phyloP scores from a whole-genome alignment of 2,113 vertebrate species.

The Abramis brama region DNA sequence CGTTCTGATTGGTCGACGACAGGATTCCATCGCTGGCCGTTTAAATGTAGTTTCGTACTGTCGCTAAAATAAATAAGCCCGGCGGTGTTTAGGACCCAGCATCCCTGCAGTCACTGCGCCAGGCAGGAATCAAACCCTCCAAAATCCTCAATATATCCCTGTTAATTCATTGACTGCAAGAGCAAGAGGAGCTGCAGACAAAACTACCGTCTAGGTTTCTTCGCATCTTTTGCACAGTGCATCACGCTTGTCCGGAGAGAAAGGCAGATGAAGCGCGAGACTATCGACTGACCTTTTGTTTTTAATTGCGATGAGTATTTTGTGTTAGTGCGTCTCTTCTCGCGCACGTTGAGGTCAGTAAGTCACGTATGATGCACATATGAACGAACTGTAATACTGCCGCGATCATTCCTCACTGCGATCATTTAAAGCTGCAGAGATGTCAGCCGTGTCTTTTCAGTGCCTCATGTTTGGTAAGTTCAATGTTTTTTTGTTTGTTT shows the following conservation, averaged over 20 bases:
- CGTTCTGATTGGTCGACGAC: background rate
- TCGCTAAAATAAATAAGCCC: background rate
- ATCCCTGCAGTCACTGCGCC: conserved; percentile 56
- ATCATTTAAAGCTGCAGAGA: conserved; percentile 29
- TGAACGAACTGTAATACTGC: background rate
- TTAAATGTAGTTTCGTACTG: background rate
- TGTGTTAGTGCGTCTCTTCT: background rate
- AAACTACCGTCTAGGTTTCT: background rate
- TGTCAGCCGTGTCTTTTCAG: conserved; percentile 15
- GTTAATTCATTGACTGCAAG: conserved; percentile 18
- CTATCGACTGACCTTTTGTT: background rate
- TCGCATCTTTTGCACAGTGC: background rate
- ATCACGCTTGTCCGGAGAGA: too few species aligned
- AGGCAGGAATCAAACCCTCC: conserved; percentile 34
- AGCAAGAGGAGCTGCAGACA: background rate
- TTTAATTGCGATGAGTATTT: conserved; percentile 11
- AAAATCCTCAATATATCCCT: conserved; percentile 18
- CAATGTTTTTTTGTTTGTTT: too few species aligned
- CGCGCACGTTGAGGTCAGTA: conserved; percentile 37
- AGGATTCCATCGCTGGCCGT: background rate
- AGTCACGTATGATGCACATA: conserved; percentile 29
- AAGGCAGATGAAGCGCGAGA: too few species aligned
- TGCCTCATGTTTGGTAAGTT: conserved; percentile 48
- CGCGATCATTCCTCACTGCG: background rate
- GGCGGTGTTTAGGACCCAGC: conserved; percentile 59